A percentile compares a stretch with the other conserved stretches of the same genome.
Evolutionary conservation across 2,797 vertebrate genomes (phyloP).

Genomic region (Cephalopachus bancanus): DNA sequence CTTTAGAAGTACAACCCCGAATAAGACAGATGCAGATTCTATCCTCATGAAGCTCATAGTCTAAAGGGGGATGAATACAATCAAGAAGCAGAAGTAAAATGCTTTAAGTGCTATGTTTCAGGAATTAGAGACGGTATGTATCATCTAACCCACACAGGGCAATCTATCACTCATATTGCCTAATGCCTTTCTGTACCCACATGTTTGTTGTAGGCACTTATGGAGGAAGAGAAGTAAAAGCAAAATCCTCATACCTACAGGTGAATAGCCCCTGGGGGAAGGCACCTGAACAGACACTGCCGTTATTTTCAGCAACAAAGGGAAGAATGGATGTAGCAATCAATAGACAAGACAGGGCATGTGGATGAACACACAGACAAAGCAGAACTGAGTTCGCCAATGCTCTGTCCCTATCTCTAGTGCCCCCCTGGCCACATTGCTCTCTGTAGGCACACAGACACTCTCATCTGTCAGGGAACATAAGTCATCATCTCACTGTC

Average conservation of each 20-base stretch:
- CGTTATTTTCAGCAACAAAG: background rate
- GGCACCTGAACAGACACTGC: background rate
- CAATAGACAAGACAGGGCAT: conserved; percentile 34
- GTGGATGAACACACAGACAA: background rate
- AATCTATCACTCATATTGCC: background rate
- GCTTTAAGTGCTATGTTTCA: background rate
- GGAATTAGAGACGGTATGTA: background rate
- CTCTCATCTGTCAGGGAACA: conserved; percentile 19
- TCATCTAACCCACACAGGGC: background rate
- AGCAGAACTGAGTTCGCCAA: background rate
- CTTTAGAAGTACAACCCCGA: background rate
- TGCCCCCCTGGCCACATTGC: background rate
- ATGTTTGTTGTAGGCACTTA: conserved; percentile 33
- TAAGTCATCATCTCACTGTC: conserved; percentile 61
- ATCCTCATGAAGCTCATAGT: background rate
- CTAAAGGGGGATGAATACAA: background rate
- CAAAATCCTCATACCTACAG: conserved; percentile 26
- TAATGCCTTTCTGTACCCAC: background rate
- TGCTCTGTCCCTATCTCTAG: background rate
- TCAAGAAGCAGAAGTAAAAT: background rate
- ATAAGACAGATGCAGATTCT: background rate
- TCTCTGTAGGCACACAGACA: background rate
- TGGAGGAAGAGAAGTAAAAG: conserved; percentile 40
- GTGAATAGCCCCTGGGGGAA: conserved; percentile 53
- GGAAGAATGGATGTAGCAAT: background rate